These are phyloP conservation scores for Urophycis tenuis DNA, from an alignment of 2,797 vertebrate species.

Conservation along the genomic window DNA sequence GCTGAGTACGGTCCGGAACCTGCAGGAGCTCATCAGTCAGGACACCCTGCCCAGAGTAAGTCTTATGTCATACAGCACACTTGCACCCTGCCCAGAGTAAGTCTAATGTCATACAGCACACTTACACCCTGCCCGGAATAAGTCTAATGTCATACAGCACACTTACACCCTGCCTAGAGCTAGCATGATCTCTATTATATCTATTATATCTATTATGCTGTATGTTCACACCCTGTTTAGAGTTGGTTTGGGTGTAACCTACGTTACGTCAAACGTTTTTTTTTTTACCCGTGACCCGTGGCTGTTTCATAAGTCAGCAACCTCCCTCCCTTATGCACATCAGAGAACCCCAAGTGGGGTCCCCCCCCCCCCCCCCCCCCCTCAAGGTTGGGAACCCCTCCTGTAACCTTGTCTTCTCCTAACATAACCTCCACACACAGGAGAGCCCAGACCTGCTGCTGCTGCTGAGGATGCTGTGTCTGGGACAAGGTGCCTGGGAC, in stretches of 20 bases:
- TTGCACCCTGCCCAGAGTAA: neutral
- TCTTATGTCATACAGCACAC: neutral
- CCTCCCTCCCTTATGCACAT: no score
- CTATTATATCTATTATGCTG: neutral
- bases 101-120: neutral
- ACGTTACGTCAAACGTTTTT: no score
- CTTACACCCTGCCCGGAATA: slow-evolving; percentile 84
- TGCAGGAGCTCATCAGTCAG: slow-evolving; percentile 93
- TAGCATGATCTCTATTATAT: slow-evolving; percentile 46
- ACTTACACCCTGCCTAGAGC: slow-evolving; percentile 37
- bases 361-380: no score
- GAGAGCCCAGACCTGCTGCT: slow-evolving; percentile 91
- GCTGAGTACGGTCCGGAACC: slow-evolving; percentile 87
- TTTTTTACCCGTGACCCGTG: no score
- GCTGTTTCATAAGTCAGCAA: no score
- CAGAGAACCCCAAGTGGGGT: no score
- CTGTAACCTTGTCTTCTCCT: neutral
- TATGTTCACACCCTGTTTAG: neutral
- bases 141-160: slow-evolving; percentile 42
- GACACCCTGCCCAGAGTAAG: slow-evolving; percentile 91
- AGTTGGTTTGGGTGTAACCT: no score
- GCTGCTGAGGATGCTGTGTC: slow-evolving; percentile 87
- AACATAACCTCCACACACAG: slow-evolving; percentile 54
- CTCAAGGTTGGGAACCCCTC: no score
- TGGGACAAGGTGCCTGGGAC: slow-evolving; percentile 97